phyloP scores from a whole-genome alignment of 2,888 invertebrate species.

The Cephus rjabovi region DNA sequence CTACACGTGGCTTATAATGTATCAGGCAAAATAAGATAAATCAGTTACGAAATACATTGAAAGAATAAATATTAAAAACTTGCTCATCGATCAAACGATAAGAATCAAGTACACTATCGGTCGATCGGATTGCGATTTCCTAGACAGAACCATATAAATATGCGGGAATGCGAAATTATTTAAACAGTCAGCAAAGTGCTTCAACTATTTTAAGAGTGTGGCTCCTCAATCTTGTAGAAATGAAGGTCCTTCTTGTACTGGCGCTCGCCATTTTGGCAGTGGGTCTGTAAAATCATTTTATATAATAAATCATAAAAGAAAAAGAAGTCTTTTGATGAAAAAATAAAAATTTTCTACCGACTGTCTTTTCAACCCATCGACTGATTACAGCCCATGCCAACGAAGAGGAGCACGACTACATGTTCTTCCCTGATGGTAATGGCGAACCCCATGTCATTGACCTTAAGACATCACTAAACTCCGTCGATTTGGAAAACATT shows the following conservation, averaged over 20 bases:
- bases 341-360: not conserved
- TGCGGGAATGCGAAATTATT: not conserved
- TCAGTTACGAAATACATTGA: not conserved
- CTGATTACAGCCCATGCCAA: not conserved
- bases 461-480: slow-evolving; percentile 55
- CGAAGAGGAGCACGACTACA: slow-evolving; percentile 50
- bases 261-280: not conserved
- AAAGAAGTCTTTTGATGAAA: not conserved
- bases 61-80: not conserved
- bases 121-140: not conserved
- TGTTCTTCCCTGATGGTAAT: slow-evolving; percentile 68
- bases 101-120: not conserved
- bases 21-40: not conserved
- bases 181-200: not conserved
- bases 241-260: not conserved
- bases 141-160: not conserved
- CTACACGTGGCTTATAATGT: not conserved
- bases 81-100: not conserved
- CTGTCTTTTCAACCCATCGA: not conserved
- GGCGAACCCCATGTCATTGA: slow-evolving; percentile 64
- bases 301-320: not conserved
- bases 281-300: not conserved
- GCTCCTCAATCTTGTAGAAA: not conserved
- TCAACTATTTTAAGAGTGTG: not conserved
- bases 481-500: slow-evolving; percentile 25